Base-by-base conservation (phyloP, 2,888 invertebrate species). In the Ischnus inquisitorius region DNA sequence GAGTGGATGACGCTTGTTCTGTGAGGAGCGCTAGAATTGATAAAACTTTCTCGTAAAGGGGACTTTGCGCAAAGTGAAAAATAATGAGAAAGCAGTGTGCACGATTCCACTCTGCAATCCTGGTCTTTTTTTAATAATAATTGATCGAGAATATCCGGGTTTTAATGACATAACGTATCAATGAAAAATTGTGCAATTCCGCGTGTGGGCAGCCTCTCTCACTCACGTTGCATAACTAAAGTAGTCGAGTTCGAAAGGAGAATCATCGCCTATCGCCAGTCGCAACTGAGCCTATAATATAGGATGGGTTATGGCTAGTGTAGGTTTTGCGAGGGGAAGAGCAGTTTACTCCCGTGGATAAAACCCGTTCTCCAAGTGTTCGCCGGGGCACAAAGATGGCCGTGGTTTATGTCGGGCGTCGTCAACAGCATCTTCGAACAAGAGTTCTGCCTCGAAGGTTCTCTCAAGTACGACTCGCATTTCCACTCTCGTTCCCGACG, bases 301-400 rank as follows among this genome's bases (percentile, higher is more conserved):
- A 68, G 43, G 74, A 60, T 71, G 74, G 75, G 80, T 75, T 77
- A 69, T 51, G 34, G 34, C 81, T 48, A 64, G 78, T 79, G 16
- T 22, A 80, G 72, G 67, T 83, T 86, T 85, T 83, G 82, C 81
- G 16, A 71, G 74, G 12, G 57, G 57, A 74, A 69, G 68, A 80
- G 12, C 72, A 68, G 67, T 65, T 72, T 51, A 14, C 62, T 77
- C 51, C 78, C 69, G 69, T 51, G 78, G 65, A 48, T 68, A 86
- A 87, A 87, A 87, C 85, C 86, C 87, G 85, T 87, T 86, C 77
- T 80, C 60, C 57, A 74, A 60, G 74, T 64, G 46, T 69, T 67
- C 60, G 14, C 57, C 68, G 14, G 34, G 60, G 54, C 68, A 77
- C 77, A 82, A 86, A 86, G 83, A 86, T 87, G 87, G 84, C 86